A percentile compares a stretch with the other conserved stretches of the same genome.
Conservation (phyloP, 2,888 invertebrate genomes). For the Piscicola geometra region DNA sequence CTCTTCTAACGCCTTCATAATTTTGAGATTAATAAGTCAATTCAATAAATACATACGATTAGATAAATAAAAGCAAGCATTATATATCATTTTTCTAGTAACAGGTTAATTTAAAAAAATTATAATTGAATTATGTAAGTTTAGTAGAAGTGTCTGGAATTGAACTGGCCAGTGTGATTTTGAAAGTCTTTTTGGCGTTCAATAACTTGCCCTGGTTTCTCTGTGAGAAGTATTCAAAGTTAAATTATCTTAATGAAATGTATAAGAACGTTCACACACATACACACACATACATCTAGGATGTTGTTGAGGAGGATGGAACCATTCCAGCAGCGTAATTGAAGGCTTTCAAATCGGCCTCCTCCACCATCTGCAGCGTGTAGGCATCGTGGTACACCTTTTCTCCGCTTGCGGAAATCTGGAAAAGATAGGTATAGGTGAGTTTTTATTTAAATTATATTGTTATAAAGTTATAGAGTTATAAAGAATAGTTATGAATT, state of each 20-base stretch:
- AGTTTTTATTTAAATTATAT: no score
- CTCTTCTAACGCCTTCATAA: constrained; percentile 42
- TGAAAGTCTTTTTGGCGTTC: constrained; percentile 52
- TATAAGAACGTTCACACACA: neutral
- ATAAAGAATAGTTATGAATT: no score
- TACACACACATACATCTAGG: constrained; percentile 49
- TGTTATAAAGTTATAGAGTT: no score
- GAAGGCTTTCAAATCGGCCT: constrained; percentile 48
- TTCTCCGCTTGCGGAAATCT: constrained; percentile 51
- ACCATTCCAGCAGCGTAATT: constrained; percentile 55
- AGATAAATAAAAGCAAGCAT: no score
- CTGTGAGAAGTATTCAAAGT: constrained; percentile 44
- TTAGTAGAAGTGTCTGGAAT: neutral
- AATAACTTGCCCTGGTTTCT: constrained; percentile 47
- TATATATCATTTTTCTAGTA: neutral
- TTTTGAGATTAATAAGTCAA: neutral
- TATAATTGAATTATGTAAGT: neutral
- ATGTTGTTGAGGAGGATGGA: constrained; percentile 54
- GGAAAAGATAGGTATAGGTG: neutral
- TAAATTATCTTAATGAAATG: neutral
- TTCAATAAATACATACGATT: neutral
- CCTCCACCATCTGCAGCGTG: constrained; percentile 53
- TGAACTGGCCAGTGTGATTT: constrained; percentile 48
- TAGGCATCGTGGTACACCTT: constrained; percentile 52
- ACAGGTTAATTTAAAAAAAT: neutral